A percentile compares a stretch with the other conserved stretches of the same genome.
phyloP scores from a whole-genome alignment of 2,888 invertebrate genomes.

The Tenthredo notha region DNA sequence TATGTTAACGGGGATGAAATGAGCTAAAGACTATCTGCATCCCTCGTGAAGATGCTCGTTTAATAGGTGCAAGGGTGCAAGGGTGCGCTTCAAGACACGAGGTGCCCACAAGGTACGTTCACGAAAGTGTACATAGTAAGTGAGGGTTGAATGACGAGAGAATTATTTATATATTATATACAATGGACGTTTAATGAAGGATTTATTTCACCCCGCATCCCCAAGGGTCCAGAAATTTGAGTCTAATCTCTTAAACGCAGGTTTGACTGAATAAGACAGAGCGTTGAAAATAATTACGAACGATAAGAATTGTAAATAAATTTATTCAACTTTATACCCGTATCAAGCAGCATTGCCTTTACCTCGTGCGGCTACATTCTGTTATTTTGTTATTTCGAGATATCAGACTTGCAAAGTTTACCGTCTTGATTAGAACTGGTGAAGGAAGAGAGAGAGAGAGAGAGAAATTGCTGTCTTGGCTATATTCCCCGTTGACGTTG shows the following conservation, averaged over 20 bases:
- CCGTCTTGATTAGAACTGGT: slow-evolving; percentile 28
- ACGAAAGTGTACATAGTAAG: neutral
- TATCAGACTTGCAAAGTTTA: slow-evolving; percentile 34
- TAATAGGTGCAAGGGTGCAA: neutral
- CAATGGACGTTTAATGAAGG: neutral
- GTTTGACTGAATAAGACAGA: neutral
- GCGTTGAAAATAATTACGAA: neutral
- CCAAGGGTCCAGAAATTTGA: neutral
- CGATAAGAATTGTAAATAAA: slow-evolving; percentile 2
- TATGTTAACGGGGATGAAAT: neutral
- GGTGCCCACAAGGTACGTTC: neutral
- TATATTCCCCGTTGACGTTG: slow-evolving; percentile 20
- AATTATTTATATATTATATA: neutral
- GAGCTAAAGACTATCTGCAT: neutral
- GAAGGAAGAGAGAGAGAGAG: neutral
- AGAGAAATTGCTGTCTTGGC: neutral
- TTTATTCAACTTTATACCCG: neutral
- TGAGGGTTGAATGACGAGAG: neutral
- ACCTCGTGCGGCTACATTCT: neutral
- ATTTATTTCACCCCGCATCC: neutral
- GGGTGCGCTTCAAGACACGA: neutral
- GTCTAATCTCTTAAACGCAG: neutral
- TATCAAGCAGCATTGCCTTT: slow-evolving; percentile 1
- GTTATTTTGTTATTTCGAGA: slow-evolving; percentile 18
- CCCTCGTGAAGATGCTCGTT: neutral